Percentiles rank a stretch among this genome's conserved stretches.
Evolutionary conservation across 2,797 vertebrate species (phyloP).

Genomic region (Dermochelys coriacea): DNA sequence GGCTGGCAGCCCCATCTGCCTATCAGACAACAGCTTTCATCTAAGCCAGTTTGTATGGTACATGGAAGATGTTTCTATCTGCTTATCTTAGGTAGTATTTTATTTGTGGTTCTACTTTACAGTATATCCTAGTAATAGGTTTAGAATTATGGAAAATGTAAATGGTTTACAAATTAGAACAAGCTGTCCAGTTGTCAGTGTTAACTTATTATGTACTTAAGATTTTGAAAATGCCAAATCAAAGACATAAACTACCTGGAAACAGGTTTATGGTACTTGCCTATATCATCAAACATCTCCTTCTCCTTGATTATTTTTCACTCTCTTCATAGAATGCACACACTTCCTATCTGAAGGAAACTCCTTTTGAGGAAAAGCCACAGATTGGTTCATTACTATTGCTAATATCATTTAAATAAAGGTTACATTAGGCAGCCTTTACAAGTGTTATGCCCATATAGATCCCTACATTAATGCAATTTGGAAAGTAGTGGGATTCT

Average conservation of each 20-base stretch:
- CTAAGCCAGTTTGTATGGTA: background rate
- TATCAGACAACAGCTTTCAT: background rate
- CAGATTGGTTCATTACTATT: background rate
- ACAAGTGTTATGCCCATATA: background rate
- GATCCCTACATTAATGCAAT: background rate
- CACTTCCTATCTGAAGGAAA: background rate
- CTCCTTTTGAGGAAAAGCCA: background rate
- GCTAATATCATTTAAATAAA: background rate
- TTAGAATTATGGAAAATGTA: background rate
- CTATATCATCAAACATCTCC: background rate
- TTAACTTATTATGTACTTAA: background rate
- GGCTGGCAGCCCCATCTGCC: background rate
- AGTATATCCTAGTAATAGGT: background rate
- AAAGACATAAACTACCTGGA: background rate
- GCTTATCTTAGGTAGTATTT: background rate
- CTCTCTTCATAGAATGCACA: background rate
- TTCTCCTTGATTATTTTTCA: background rate
- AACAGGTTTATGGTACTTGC: background rate
- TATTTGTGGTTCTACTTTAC: background rate
- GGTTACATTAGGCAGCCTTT: background rate
- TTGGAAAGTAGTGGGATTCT: background rate
- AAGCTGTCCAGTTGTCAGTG: background rate
- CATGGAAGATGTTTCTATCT: background rate
- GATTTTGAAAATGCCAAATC: background rate
- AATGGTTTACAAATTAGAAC: slow-evolving; percentile 25